Percentiles rank a stretch among this genome's conserved stretches.
phyloP scores from a whole-genome alignment of 2,113 vertebrate genomes.

The Saimiri boliviensis region DNA sequence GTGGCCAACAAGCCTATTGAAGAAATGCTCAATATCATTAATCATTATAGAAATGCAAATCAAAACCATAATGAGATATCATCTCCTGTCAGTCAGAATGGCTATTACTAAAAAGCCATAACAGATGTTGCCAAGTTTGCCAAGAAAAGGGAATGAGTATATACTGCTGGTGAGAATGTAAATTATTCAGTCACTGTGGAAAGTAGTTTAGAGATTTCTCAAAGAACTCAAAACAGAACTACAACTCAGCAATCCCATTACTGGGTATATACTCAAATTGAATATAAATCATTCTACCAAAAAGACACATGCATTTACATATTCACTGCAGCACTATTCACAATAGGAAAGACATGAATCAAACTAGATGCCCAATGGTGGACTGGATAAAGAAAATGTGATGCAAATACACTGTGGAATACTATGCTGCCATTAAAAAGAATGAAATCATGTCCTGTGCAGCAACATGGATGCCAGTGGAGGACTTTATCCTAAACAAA shows the following conservation, averaged over 20 bases:
- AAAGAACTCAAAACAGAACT: background rate
- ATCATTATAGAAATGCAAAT: background rate
- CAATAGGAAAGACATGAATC: too few species aligned
- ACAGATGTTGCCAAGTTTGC: background rate
- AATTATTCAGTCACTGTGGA: background rate
- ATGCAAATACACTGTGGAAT: too few species aligned
- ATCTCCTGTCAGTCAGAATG: background rate
- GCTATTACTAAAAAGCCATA: background rate
- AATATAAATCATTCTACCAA: too few species aligned
- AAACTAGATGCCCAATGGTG: too few species aligned
- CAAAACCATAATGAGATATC: background rate
- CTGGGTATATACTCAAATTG: background rate
- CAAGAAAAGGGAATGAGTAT: background rate
- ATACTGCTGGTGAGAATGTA: background rate
- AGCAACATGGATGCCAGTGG: too few species aligned
- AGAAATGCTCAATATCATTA: background rate
- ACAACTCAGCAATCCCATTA: background rate
- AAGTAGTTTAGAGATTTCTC: background rate
- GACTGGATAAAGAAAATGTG: too few species aligned
- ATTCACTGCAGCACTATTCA: too few species aligned
- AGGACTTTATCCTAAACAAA: too few species aligned
- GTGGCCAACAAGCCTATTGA: background rate
- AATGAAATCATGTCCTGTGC: too few species aligned
- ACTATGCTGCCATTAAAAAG: too few species aligned
- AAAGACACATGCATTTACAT: too few species aligned